Percentiles rank a stretch among this genome's conserved stretches.
Evolutionary conservation across 2,113 vertebrate genomes (phyloP).

Genomic region (Atractosteus spatula): DNA sequence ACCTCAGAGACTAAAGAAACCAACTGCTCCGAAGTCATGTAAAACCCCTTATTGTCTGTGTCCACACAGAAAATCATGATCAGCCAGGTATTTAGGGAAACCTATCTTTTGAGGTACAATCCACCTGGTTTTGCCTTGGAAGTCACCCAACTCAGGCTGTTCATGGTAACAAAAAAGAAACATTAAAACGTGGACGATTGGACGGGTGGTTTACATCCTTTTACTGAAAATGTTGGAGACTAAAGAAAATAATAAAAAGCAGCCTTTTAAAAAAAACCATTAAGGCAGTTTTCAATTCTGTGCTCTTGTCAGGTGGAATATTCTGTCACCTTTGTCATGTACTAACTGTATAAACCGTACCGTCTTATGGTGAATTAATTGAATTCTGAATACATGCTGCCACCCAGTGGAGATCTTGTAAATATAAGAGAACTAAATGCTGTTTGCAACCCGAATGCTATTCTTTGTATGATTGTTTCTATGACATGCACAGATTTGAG

Average conservation of each 20-base stretch:
- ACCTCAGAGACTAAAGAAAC: background rate
- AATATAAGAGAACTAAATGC: too few species aligned
- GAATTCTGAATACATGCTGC: background rate
- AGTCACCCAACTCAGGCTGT: slow-evolving; percentile 12
- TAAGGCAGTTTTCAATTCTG: too few species aligned
- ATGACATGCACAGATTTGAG: too few species aligned
- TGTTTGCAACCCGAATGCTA: too few species aligned
- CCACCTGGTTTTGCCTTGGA: slow-evolving; percentile 2
- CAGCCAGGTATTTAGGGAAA: slow-evolving; percentile 10
- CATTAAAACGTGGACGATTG: slow-evolving; percentile 7
- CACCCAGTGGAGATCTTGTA: slow-evolving; percentile 9
- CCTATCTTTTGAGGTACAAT: background rate
- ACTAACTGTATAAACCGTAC: too few species aligned
- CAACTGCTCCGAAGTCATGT: slow-evolving; percentile 1
- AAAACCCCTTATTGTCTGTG: background rate
- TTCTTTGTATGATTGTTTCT: too few species aligned
- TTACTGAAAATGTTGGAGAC: background rate
- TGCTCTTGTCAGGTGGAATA: too few species aligned
- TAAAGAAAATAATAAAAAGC: background rate
- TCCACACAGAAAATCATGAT: background rate
- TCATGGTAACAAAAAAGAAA: slow-evolving; percentile 14
- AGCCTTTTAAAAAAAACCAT: background rate
- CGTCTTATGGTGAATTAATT: too few species aligned
- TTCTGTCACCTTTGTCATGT: too few species aligned
- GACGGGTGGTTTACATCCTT: background rate